Conservation (phyloP, 2,888 invertebrate species). For the Petrophora chlorosata region DNA sequence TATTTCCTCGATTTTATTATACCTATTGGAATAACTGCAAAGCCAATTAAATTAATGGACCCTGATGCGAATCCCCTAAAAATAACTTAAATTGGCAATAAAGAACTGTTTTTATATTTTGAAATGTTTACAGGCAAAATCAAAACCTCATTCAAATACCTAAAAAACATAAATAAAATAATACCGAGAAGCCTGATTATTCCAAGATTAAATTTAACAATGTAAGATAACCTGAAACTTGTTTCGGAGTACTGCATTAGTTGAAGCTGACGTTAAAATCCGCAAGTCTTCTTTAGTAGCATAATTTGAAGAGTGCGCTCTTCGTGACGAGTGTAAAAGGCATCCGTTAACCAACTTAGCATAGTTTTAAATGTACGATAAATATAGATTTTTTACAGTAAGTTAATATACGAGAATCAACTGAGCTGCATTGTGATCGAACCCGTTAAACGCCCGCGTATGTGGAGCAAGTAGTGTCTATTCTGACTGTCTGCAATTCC, state of each 20-base stretch:
- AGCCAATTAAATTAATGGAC: constrained; percentile 3
- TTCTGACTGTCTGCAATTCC: constrained; percentile 51
- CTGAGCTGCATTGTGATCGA: constrained; percentile 82
- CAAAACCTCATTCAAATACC: constrained; percentile 10
- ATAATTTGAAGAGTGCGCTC: constrained; percentile 14
- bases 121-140: constrained; percentile 6
- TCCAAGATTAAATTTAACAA: constrained; percentile 5
- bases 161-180: constrained; percentile 3
- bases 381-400: constrained; percentile 76
- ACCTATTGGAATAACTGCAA: not conserved
- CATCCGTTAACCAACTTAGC: constrained; percentile 51
- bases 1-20: constrained; percentile 8
- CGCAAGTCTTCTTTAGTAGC: constrained; percentile 24
- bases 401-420: constrained; percentile 77
- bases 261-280: constrained; percentile 6
- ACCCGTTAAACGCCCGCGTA: constrained; percentile 52
- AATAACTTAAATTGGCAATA: constrained; percentile 19
- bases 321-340: constrained; percentile 40
- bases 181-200: constrained; percentile 5
- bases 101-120: constrained; percentile 9
- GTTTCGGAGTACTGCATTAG: constrained; percentile 1
- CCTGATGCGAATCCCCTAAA: not conserved
- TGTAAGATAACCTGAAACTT: constrained; percentile 6
- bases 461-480: constrained; percentile 54
- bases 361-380: constrained; percentile 68